Evolutionary conservation across 2,113 vertebrate genomes (phyloP).

Genomic region (Macrotis lagotis): DNA sequence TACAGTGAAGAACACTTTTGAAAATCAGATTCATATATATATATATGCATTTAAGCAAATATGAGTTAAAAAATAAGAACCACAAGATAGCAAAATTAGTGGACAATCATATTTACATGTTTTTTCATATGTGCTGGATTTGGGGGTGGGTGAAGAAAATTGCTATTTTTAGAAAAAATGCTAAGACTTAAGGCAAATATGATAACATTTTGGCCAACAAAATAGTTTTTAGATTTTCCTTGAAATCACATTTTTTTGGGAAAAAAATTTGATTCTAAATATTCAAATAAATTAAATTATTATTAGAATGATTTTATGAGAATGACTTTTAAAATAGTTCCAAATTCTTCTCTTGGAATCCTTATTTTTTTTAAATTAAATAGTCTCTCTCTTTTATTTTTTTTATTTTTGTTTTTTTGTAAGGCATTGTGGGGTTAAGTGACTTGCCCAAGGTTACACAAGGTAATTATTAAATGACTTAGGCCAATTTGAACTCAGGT

Average conservation of each 20-base stretch:
- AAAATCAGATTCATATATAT: conserved; percentile 3
- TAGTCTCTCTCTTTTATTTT: too few species aligned
- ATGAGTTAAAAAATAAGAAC: conserved; percentile 12
- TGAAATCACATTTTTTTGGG: conserved; percentile 37
- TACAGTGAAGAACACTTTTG: not conserved
- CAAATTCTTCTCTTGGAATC: not conserved
- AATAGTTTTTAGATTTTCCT: conserved; percentile 53
- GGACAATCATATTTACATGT: not conserved
- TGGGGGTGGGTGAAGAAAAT: conserved; percentile 32
- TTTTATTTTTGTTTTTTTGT: too few species aligned
- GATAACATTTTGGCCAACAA: conserved; percentile 45
- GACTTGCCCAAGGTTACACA: too few species aligned
- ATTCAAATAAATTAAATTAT: not conserved
- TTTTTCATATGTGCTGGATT: conserved; percentile 20
- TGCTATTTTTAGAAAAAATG: conserved; percentile 34
- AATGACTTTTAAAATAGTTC: conserved; percentile 9
- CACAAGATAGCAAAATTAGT: not conserved
- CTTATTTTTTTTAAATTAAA: conserved; percentile 25
- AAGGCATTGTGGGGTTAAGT: too few species aligned
- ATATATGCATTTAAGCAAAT: not conserved
- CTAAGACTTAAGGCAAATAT: not conserved
- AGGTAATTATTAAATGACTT: too few species aligned
- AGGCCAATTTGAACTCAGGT: too few species aligned
- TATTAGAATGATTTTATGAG: conserved; percentile 38
- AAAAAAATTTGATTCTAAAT: conserved; percentile 40